Base-by-base conservation (phyloP, 2,797 vertebrate species). In the Ficedula albicollis region DNA sequence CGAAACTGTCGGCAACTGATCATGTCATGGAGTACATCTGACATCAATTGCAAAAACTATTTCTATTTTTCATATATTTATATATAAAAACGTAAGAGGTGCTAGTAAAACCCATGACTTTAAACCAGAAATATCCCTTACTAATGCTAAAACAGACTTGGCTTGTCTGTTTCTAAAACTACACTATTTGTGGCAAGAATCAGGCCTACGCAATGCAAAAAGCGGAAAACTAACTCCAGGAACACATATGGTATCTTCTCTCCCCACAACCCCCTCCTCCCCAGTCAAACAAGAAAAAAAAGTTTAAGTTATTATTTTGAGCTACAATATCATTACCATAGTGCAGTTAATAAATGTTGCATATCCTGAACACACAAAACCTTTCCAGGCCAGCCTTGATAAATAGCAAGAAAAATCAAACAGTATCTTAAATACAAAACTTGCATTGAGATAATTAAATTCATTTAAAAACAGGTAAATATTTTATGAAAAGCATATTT, bases 81-180 rank as follows among this genome's bases (percentile, higher is more conserved):
- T 60, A 56, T 17, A 54, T 25, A 62, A 96, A 95, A 55, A 52
- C 69, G 91, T 89, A 77, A 5, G 43, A 68, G 69, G 86, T 96
- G 87, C 96, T 92, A 97, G 95, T 96, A 98, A 96, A 98, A 96
- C 97, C 97, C 95, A 89, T 96, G 93, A 97, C 89, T 97, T 89
- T 89, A 98, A 98, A 98, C 98, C 98, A 99, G 98, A 99, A 99
- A 99, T 98, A 98, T 99, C 98, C 99, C 98, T 99, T 99, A 99
- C 98, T 99, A 99, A 98, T 98, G 98, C 98, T 98, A 99, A 98
- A 98, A 98, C 98, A 98, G 98, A 98, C 98, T 59, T 56, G 21
- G 69, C 97, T 59, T 95, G 97, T 98, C 98, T 98, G 97, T 98
- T 98, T 98, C 98, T 98, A 98, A 98, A 97, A 98, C 98, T 98